Percentiles rank a stretch among this genome's conserved stretches.
Conservation (phyloP, 2,797 vertebrate genomes). For the Karalla daura region DNA sequence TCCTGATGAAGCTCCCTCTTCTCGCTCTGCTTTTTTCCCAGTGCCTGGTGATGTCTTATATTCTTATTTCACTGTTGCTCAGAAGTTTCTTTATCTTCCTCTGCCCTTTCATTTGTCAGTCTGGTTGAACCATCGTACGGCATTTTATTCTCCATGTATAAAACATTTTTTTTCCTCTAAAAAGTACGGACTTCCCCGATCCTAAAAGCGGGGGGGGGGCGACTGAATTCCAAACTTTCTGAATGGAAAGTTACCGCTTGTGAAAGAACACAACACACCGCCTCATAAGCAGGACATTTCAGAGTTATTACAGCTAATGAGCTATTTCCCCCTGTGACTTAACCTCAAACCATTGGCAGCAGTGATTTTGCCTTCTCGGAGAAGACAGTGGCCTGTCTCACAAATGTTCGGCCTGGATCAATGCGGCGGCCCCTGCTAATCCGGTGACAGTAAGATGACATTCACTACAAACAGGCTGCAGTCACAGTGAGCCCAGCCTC, state of each 20-base stretch:
- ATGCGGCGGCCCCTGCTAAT: conserved; percentile 15
- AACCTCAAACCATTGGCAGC: not conserved
- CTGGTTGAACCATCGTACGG: not conserved
- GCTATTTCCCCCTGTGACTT: not conserved
- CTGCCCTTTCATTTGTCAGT: not conserved
- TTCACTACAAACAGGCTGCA: conserved; percentile 7
- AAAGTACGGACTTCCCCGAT: not conserved
- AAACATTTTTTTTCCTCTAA: not conserved
- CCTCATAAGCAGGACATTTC: not conserved
- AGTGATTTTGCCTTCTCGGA: conserved; percentile 2
- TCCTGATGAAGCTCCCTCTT: not conserved
- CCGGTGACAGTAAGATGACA: conserved; percentile 27
- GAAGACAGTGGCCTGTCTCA: conserved; percentile 23
- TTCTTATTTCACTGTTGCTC: not conserved
- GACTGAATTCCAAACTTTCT: not conserved
- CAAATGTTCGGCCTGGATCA: conserved; percentile 37
- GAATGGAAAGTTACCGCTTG: not conserved
- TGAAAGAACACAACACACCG: not conserved
- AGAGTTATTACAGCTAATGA: not conserved
- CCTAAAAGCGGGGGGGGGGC: not conserved
- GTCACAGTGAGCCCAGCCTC: conserved; percentile 3
- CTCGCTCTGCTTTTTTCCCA: not conserved
- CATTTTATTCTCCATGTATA: not conserved
- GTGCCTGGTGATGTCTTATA: not conserved
- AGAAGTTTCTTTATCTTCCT: not conserved